Evolutionary conservation across 1,140 invertebrate genomes (phyloP).

Genomic region (Lucilia sericata): DNA sequence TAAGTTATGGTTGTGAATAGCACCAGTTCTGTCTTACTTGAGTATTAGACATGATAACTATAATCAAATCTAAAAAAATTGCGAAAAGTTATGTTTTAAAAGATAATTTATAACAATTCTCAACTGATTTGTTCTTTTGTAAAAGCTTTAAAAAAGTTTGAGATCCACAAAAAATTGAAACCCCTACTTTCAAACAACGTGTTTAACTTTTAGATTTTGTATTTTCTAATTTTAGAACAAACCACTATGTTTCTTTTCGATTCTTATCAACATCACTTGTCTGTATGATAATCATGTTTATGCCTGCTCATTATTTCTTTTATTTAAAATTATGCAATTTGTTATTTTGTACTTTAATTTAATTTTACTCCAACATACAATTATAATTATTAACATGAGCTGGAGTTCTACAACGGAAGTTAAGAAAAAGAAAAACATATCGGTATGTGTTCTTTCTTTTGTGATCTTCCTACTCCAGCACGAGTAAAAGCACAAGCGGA

Average conservation of each 20-base stretch:
- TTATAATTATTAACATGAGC: neutral
- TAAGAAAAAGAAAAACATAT: neutral
- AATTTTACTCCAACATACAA: neutral
- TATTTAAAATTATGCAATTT: constrained; percentile 19
- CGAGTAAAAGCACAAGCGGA: neutral
- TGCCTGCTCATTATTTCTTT: constrained; percentile 21
- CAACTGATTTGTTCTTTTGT: too few species aligned
- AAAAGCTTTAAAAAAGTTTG: too few species aligned
- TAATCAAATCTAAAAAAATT: too few species aligned
- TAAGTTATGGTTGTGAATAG: too few species aligned
- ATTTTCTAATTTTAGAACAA: neutral
- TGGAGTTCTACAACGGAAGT: neutral
- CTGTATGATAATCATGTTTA: constrained; percentile 6
- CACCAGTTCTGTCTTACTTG: too few species aligned
- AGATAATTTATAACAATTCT: too few species aligned
- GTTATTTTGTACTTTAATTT: neutral
- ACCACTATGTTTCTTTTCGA: neutral
- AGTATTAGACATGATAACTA: too few species aligned
- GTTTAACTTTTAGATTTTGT: neutral
- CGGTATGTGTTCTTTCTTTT: neutral
- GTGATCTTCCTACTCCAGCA: neutral
- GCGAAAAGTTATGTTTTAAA: too few species aligned
- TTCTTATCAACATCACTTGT: neutral
- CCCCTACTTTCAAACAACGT: neutral
- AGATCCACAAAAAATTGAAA: too few species aligned